Conservation (phyloP, 1,140 invertebrate species). For the Leptinotarsa defecta region DNA sequence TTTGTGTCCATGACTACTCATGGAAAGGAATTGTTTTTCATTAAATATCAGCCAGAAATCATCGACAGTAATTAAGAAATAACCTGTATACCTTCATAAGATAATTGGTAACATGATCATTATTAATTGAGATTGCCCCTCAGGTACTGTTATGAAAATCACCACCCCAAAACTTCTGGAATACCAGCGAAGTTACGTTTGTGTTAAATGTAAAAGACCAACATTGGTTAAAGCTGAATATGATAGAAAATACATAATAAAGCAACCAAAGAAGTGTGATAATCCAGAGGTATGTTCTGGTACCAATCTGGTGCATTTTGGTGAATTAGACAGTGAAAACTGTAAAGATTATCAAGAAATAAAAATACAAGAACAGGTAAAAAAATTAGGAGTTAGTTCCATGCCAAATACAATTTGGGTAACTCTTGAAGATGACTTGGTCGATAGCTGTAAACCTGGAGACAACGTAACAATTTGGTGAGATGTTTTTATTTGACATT, state of each 20-base stretch:
- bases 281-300: constrained; percentile 65
- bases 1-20: too few species aligned
- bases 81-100: constrained; percentile 18
- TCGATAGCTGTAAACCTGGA: constrained; percentile 85
- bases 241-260: constrained; percentile 68
- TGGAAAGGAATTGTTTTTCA: too few species aligned
- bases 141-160: constrained; percentile 77
- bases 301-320: constrained; percentile 60
- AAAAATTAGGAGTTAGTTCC: constrained; percentile 70
- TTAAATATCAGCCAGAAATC: too few species aligned
- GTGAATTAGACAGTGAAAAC: constrained; percentile 64
- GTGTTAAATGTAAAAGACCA: constrained; percentile 76
- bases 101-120: constrained; percentile 41
- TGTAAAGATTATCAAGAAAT: constrained; percentile 91
- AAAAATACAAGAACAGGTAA: constrained; percentile 81
- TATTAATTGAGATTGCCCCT: constrained; percentile 40
- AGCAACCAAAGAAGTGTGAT: constrained; percentile 64
- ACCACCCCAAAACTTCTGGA: constrained; percentile 79
- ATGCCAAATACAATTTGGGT: constrained; percentile 81
- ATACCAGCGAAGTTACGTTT: constrained; percentile 73
- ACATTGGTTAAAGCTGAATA: constrained; percentile 70
- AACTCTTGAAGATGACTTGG: constrained; percentile 83
- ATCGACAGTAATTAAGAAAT: too few species aligned
- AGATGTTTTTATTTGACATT: constrained; percentile 38
- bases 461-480: constrained; percentile 86